A percentile compares a stretch with the other conserved stretches of the same genome.
Evolutionary conservation across 2,888 invertebrate species (phyloP).

Genomic region (Eupithecia dodoneata): DNA sequence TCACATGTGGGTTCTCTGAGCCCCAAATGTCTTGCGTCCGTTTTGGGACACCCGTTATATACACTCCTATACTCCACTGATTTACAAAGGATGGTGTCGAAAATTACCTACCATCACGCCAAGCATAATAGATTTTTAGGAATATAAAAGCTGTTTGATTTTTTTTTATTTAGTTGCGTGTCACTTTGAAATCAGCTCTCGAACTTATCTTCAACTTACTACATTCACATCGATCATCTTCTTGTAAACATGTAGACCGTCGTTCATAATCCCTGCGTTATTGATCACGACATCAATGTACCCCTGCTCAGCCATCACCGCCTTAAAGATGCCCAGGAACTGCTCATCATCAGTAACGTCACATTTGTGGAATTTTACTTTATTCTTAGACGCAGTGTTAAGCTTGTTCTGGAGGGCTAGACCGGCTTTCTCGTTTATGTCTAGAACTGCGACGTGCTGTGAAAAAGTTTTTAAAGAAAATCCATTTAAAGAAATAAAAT

Average conservation of each 20-base stretch:
- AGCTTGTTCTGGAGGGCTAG: constrained; percentile 52
- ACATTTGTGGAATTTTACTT: constrained; percentile 57
- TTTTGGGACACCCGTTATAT: too few species aligned
- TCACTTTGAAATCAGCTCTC: not conserved
- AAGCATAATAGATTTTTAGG: not conserved
- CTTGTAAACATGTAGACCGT: constrained; percentile 50
- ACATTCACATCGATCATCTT: constrained; percentile 60
- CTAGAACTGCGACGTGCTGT: constrained; percentile 60
- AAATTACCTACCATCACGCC: too few species aligned
- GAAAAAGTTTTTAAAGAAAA: constrained; percentile 26
- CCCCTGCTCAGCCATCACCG: constrained; percentile 50
- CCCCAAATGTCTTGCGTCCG: too few species aligned
- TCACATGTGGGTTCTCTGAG: too few species aligned
- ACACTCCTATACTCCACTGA: too few species aligned
- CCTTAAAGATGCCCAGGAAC: constrained; percentile 51
- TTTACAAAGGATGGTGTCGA: too few species aligned
- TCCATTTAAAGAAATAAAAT: not conserved
- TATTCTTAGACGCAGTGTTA: constrained; percentile 55
- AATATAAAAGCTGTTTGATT: too few species aligned
- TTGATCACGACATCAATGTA: constrained; percentile 60
- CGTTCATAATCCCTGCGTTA: constrained; percentile 63
- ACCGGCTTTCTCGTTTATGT: constrained; percentile 55
- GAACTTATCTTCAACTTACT: constrained; percentile 48
- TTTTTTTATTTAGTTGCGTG: too few species aligned
- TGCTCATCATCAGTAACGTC: constrained; percentile 61